Evolutionary conservation across 2,888 invertebrate genomes (phyloP), one percentile per base, ranked within the genome.

Genomic region (Morpho achilles): DNA sequence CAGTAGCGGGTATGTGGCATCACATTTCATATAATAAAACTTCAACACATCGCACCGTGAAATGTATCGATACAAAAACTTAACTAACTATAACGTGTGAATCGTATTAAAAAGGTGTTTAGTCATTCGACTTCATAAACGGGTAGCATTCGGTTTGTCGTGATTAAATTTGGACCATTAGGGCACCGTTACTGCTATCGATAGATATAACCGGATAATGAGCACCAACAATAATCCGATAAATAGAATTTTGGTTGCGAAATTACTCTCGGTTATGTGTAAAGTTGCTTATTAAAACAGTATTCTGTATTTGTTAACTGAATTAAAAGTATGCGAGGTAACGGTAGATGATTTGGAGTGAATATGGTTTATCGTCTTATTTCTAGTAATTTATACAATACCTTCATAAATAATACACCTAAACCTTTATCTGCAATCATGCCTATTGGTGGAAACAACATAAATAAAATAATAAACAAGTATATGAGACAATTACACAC

Each of bases 71-170:
- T 82, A 87, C 77, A 90, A 90, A 89, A 90, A 90, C 87, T 87
- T 85, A 86, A 87, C 88, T 86, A 84, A 86, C 84, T 87, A 90
- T 89, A 89, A 90, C 90, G 89, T 90, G 90, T 90, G 90, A 90
- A 90, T 87, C 88, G 88, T 89, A 90, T 90, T 88, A 90, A 89
- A 90, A 90, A 88, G 78, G 72, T 90, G 90, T 89, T 85, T 78
- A 90, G 90, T 90, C 90, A 90, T 88, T 80, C 86, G 79, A 73
- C 82, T 87, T 88, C 88, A 89, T 88, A 88, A 90, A 87, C 87
- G 87, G 84, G 84, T 90, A 82, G 85, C 88, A 87, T 89, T 90
- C 89, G 86, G 62, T 85, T 87, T 87, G 86, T 87, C 81, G 87
- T 89, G 89, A 90, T 90, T 89, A 89, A 88, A 90, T 88, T 88